A percentile compares a stretch with the other conserved stretches of the same genome.
Evolutionary conservation across 2,888 invertebrate species (phyloP).

Genomic region (Leptura quadrifasciata): DNA sequence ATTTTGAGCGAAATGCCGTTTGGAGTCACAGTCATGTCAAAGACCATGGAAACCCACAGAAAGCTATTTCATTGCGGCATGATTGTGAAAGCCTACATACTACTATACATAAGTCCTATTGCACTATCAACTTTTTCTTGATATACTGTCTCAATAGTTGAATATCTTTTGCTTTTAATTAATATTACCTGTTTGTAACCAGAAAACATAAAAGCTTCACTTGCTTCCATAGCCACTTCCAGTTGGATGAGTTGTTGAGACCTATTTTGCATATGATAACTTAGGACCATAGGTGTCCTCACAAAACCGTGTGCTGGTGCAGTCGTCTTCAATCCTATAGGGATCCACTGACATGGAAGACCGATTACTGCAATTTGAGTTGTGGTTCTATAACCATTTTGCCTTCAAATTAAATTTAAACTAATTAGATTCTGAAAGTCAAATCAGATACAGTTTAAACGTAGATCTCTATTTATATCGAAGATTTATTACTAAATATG

Average conservation of each 20-base stretch:
- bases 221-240: slow-evolving; percentile 85
- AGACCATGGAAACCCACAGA: no score
- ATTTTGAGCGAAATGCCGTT: no score
- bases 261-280: slow-evolving; percentile 84
- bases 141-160: no score
- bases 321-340: slow-evolving; percentile 78
- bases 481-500: neutral
- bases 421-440: neutral
- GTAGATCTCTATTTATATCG: neutral
- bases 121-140: no score
- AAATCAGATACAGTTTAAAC: neutral
- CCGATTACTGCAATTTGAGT: slow-evolving; percentile 67
- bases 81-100: no score
- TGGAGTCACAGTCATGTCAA: no score
- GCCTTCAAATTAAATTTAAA: slow-evolving; percentile 55
- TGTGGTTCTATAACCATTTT: slow-evolving; percentile 63
- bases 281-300: slow-evolving; percentile 82
- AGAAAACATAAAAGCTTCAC: slow-evolving; percentile 95
- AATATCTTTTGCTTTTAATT: no score
- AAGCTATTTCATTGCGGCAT: no score
- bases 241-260: slow-evolving; percentile 83
- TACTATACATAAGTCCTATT: no score
- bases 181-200: slow-evolving; percentile 89
- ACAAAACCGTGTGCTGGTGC: slow-evolving; percentile 86
- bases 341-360: slow-evolving; percentile 78